Base-by-base conservation (phyloP, 1,140 invertebrate species). In the Procambarus clarkii region DNA sequence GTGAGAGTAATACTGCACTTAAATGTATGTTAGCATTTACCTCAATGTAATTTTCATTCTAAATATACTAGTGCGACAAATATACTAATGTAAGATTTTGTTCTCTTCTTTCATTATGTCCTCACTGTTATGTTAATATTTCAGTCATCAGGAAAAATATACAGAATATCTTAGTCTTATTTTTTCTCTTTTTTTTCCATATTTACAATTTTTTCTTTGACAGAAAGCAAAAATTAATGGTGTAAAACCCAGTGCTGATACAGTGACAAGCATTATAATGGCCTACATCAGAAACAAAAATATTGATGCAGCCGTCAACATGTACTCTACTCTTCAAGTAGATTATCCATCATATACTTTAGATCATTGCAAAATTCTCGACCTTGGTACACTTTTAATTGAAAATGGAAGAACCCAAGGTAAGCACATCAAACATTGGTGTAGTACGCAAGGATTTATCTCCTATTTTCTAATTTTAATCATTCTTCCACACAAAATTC, bases 381-480 rank as follows among this genome's bases (percentile, higher is more conserved):
- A 88, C 45, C 60, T 88, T 15, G 80, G 77, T 54, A 88, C 77
- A 2, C 77, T 80, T 54, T 69, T 88, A 24, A 60, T 69, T 44
- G 58, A 69, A 64, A 71, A 58, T 7, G 78, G 60, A 21, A 80
- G 77, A 80, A 80, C 9, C 3, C n/a, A 79, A 81, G 86, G 86
- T 71, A 48, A 18, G 81, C 1, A 69, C 7, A 18, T 64, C 34
- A 64, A 64, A 64, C 0, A 21, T 64, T 64, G 50, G 34, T 34
- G 34, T 34, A 34, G 13, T 13, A 58, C 2, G 0, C 54, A 9
- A 58, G 54, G 13, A 58, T 58, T 58, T 58, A 58, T 34, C 34
- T 34, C 34, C 34, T 34, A 34, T 34, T 34, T 34, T 34, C 34
- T 34, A 34, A 34, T 34, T 34, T 34, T 34, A 0, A 34, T 34